phyloP scores from a whole-genome alignment of 2,113 vertebrate species.

The Peucedramus taeniatus region DNA sequence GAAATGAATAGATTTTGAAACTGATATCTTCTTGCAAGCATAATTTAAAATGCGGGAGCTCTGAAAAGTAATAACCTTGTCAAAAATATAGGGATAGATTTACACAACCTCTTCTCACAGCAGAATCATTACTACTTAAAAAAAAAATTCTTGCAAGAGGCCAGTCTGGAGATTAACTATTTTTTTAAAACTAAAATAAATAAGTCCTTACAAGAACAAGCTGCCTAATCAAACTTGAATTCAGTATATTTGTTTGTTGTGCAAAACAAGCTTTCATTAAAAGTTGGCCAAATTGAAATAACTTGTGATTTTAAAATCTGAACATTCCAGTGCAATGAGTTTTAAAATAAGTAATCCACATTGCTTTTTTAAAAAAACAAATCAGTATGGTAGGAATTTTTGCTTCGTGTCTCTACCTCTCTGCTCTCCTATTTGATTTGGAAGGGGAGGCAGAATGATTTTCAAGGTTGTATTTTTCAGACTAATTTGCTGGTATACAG shows the following conservation, averaged over 20 bases:
- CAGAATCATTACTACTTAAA: neutral
- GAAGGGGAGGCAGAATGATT: neutral
- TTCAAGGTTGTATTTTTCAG: neutral
- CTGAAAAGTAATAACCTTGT: neutral
- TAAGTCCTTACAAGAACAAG: neutral
- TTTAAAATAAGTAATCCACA: neutral
- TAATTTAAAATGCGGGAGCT: neutral
- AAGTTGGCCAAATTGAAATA: neutral
- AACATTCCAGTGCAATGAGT: neutral
- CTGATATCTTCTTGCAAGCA: neutral
- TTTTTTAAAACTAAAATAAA: neutral
- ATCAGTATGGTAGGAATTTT: neutral
- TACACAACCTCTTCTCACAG: neutral
- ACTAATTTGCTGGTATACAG: neutral
- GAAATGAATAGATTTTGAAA: neutral
- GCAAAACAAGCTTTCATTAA: neutral
- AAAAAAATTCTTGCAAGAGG: neutral
- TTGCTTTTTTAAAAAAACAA: neutral
- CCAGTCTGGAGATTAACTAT: neutral
- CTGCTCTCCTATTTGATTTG: neutral
- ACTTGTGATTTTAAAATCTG: neutral
- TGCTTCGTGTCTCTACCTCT: neutral
- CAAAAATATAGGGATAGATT: neutral
- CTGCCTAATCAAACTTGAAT: neutral
- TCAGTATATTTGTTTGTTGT: neutral